These are phyloP conservation scores for Cichladusa arquata DNA, from an alignment of 2,113 vertebrate species.

Conservation along the genomic window DNA sequence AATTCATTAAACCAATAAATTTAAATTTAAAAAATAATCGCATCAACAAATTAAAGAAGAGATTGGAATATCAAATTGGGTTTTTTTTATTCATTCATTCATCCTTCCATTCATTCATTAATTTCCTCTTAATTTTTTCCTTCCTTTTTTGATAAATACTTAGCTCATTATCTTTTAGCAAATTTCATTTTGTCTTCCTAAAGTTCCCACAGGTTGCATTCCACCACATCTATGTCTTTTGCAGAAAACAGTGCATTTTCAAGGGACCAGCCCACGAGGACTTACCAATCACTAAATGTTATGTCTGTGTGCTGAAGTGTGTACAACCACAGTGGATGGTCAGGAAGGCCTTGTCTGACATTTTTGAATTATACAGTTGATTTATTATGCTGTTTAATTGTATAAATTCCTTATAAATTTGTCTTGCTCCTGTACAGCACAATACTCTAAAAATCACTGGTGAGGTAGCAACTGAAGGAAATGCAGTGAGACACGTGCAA, in stretches of 20 bases:
- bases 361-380: not conserved
- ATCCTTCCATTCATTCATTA: too few species aligned
- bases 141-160: not conserved
- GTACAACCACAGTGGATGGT: not conserved
- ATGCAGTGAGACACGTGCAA: fast-evolving
- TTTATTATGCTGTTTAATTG: not conserved
- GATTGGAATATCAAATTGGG: not conserved
- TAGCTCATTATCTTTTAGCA: not conserved
- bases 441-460: not conserved
- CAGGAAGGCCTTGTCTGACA: not conserved
- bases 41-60: not conserved
- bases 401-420: not conserved
- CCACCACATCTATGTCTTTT: not conserved
- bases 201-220: not conserved
- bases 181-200: not conserved
- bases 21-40: not conserved
- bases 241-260: not conserved
- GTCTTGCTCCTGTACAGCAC: not conserved
- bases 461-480: not conserved
- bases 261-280: not conserved
- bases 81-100: not conserved
- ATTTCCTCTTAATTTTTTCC: not conserved
- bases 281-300: not conserved
- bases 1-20: not conserved
- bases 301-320: not conserved